These are phyloP conservation scores for Zaprionus ornatus DNA, from an alignment of 1,140 invertebrate genomes.

Conservation along the genomic window DNA sequence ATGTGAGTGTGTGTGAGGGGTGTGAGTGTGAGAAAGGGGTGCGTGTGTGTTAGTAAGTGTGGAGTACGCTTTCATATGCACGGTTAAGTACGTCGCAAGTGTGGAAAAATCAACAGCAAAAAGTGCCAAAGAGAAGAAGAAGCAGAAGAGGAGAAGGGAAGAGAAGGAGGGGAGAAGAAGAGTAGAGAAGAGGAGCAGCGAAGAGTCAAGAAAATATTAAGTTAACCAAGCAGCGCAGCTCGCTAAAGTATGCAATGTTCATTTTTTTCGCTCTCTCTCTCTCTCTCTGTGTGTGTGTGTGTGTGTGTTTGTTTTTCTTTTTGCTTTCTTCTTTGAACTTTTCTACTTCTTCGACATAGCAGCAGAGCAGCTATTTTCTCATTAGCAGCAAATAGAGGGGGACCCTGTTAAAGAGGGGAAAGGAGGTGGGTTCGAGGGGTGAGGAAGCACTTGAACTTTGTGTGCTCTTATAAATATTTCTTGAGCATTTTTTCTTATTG, in stretches of 20 bases:
- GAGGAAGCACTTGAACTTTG: neutral
- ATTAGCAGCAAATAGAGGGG: conserved; percentile 11
- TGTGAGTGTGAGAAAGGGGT: neutral
- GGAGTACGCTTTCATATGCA: conserved; percentile 40
- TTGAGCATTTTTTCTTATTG: neutral
- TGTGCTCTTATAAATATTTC: conserved; percentile 1
- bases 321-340: conserved; percentile 4
- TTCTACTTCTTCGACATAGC: neutral
- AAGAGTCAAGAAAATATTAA: conserved; percentile 36
- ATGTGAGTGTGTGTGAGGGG: neutral
- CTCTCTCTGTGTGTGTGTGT: neutral
- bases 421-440: neutral
- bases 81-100: conserved; percentile 45
- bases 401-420: neutral
- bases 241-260: conserved; percentile 3
- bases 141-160: neutral
- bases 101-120: conserved; percentile 21
- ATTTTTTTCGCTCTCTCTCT: neutral
- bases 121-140: conserved; percentile 12
- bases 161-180: neutral
- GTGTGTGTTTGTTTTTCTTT: neutral
- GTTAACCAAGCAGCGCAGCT: conserved; percentile 26
- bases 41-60: neutral
- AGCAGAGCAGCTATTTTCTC: conserved; percentile 26
- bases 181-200: neutral